phyloP scores from a whole-genome alignment of 2,888 invertebrate species.

The Plebejus argus region DNA sequence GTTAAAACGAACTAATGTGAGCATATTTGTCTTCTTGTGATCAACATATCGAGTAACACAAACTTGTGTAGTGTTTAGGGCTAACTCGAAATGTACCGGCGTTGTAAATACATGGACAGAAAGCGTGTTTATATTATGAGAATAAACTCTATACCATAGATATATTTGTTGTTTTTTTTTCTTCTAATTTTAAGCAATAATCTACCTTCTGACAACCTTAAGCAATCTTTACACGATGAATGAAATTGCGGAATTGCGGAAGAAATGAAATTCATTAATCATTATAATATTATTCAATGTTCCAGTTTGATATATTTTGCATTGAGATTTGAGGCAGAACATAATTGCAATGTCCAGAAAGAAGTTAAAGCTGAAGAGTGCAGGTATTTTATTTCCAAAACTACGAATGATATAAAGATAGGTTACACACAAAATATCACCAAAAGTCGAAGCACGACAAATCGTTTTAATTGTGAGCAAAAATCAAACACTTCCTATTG shows the following conservation, averaged over 20 bases:
- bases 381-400: too few species aligned
- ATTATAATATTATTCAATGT: too few species aligned
- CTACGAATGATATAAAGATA: not conserved
- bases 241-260: too few species aligned
- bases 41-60: conserved; percentile 25
- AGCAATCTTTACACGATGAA: too few species aligned
- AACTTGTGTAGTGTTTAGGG: conserved; percentile 26
- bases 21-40: not conserved
- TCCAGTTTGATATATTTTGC: too few species aligned
- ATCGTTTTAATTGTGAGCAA: not conserved
- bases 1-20: not conserved
- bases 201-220: too few species aligned
- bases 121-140: conserved; percentile 69
- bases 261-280: too few species aligned
- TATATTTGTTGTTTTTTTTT: conserved; percentile 53
- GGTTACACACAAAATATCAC: not conserved
- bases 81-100: conserved; percentile 47
- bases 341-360: too few species aligned
- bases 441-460: not conserved
- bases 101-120: conserved; percentile 72
- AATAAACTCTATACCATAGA: conserved; percentile 76
- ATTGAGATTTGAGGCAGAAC: too few species aligned
- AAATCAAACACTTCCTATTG: not conserved
- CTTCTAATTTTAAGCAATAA: conserved; percentile 28
- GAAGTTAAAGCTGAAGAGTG: too few species aligned